Evolutionary conservation across 1,140 invertebrate genomes (phyloP).

Genomic region (Neelides sp.): DNA sequence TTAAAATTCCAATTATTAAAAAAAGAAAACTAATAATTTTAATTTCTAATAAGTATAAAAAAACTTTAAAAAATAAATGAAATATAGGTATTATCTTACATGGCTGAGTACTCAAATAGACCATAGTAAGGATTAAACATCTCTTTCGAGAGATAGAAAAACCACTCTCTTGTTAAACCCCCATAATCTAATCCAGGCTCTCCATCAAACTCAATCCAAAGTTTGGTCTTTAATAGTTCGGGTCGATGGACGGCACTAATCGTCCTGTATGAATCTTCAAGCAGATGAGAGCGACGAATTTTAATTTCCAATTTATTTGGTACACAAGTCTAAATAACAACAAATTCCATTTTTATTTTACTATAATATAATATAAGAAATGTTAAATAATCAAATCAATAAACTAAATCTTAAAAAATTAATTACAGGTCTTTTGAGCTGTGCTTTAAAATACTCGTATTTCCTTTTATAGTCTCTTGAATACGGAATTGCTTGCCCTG

Average conservation of each 20-base stretch:
- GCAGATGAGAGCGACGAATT: constrained; percentile 68
- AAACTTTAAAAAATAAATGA: constrained; percentile 2
- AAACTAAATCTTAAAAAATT: constrained; percentile 3
- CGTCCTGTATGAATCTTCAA: constrained; percentile 90
- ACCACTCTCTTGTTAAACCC: constrained; percentile 93
- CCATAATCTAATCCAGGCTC: constrained; percentile 96
- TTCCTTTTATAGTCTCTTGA: constrained; percentile 91
- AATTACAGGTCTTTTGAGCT: constrained; percentile 86
- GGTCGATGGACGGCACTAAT: constrained; percentile 71
- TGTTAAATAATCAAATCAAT: constrained; percentile 1
- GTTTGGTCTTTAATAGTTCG: constrained; percentile 85
- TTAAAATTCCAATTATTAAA: too few relatives aligned
- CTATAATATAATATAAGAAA: constrained; percentile 8
- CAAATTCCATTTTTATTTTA: constrained; percentile 22
- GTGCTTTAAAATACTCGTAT: constrained; percentile 93
- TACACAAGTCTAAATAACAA: constrained; percentile 64
- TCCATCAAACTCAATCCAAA: constrained; percentile 97
- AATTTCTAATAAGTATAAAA: background rate
- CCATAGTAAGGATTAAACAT: constrained; percentile 99
- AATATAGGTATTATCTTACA: constrained; percentile 46
- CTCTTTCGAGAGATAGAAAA: constrained; percentile 95
- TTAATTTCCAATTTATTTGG: constrained; percentile 98
- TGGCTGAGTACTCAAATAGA: constrained; percentile 96
- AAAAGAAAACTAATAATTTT: constrained; percentile 15
- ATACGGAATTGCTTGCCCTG: constrained; percentile 61